These are phyloP conservation scores for Sebastes diaconus DNA, from an alignment of 2,797 vertebrate species.

Conservation along the genomic window DNA sequence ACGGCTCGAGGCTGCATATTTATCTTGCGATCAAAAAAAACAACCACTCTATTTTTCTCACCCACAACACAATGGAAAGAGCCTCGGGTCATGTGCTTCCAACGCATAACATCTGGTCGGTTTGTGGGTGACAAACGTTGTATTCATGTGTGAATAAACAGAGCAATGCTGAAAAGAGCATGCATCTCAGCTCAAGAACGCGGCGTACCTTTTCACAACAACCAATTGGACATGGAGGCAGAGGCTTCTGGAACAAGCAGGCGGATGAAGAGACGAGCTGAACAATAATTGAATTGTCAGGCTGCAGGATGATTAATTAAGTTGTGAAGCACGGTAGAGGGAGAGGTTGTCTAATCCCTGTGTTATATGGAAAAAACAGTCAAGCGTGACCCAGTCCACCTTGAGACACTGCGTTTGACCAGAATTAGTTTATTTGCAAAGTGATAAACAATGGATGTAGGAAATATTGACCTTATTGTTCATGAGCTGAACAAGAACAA, in stretches of 20 bases:
- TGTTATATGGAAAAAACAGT: slow-evolving; percentile 15
- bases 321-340: slow-evolving; percentile 6
- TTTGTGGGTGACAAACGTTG: slow-evolving; percentile 2
- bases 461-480: background rate
- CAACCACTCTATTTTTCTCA: background rate
- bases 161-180: background rate
- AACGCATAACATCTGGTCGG: background rate
- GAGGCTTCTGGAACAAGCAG: background rate
- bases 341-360: background rate
- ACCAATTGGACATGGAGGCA: background rate
- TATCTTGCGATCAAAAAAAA: slow-evolving; percentile 7
- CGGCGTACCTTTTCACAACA: background rate
- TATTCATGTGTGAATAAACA: background rate
- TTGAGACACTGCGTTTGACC: background rate
- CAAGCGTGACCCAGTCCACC: background rate
- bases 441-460: background rate
- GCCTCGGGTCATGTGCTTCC: background rate
- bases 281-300: slow-evolving; percentile 49
- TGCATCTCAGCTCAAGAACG: background rate
- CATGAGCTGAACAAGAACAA: background rate
- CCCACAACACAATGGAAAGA: slow-evolving; percentile 8
- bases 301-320: slow-evolving; percentile 35
- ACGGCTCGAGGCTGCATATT: slow-evolving; percentile 5
- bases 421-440: background rate
- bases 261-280: background rate